A percentile compares a stretch with the other conserved stretches of the same genome.
Conservation (phyloP, 2,888 invertebrate species). For the Cataglyphis cursor region DNA sequence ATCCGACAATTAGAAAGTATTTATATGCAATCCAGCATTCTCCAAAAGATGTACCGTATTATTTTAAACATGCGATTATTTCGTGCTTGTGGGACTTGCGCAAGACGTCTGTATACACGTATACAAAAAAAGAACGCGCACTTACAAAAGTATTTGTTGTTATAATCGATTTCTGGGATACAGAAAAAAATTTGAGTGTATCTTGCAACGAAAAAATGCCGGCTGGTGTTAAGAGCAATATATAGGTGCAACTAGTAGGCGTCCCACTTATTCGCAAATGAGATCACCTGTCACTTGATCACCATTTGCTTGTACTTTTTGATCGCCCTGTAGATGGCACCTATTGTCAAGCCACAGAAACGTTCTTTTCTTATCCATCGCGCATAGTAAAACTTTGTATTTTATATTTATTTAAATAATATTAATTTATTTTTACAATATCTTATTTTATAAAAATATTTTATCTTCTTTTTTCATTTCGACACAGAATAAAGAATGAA, state of each 20-base stretch:
- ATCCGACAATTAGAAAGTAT: background rate
- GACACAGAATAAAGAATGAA: background rate
- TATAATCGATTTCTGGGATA: background rate
- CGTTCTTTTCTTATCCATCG: background rate
- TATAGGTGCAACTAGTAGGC: slow-evolving; percentile 45
- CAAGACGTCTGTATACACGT: background rate
- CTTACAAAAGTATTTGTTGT: slow-evolving; percentile 18
- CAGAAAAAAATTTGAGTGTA: background rate
- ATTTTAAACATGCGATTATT: background rate
- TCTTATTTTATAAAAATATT: background rate
- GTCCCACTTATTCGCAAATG: slow-evolving; percentile 52
- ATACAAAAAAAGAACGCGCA: background rate
- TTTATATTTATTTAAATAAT: slow-evolving; percentile 7
- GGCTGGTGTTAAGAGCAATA: slow-evolving; percentile 63
- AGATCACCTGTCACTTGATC: too few species aligned
- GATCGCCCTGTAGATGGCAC: slow-evolving; percentile 63
- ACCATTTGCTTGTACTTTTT: slow-evolving; percentile 20
- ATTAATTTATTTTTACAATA: background rate
- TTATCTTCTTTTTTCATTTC: background rate
- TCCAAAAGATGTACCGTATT: background rate
- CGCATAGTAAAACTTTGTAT: background rate
- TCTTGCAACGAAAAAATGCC: slow-evolving; percentile 36
- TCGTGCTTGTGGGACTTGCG: background rate
- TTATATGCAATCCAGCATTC: background rate
- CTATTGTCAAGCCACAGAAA: slow-evolving; percentile 19